A percentile compares a stretch with the other conserved stretches of the same genome.
Evolutionary conservation across 1,140 invertebrate genomes (phyloP).

Genomic region (Meloidogyne exigua): DNA sequence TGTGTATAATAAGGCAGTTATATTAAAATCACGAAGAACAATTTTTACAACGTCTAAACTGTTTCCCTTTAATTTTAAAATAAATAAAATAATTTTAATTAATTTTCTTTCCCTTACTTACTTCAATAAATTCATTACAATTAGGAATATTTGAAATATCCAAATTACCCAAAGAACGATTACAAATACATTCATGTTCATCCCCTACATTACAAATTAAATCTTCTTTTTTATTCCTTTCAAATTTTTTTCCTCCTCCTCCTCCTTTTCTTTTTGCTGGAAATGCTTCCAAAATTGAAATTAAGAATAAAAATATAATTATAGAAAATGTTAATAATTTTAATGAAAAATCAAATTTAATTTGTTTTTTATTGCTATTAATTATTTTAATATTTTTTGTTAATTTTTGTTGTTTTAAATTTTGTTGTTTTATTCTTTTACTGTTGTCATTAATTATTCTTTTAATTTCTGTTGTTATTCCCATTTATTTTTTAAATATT

Average conservation of each 20-base stretch:
- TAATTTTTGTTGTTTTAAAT: conserved; percentile 4
- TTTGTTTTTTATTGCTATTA: neutral
- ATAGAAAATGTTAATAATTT: neutral
- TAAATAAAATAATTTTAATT: conserved; percentile 4
- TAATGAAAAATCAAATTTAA: neutral
- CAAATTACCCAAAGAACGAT: conserved; percentile 42
- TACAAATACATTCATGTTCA: conserved; percentile 51
- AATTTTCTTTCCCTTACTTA: conserved; percentile 34
- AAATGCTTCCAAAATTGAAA: conserved; percentile 13
- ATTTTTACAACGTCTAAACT: conserved; percentile 52
- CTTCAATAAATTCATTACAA: conserved; percentile 48
- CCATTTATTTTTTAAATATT: neutral
- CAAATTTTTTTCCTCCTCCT: neutral
- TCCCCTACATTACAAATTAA: conserved; percentile 44
- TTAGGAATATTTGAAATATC: conserved; percentile 29
- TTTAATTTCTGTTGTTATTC: neutral
- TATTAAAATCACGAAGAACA: conserved; percentile 52
- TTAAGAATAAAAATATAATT: conserved; percentile 7
- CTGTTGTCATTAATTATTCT: neutral
- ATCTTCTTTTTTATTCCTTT: neutral
- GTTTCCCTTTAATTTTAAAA: conserved; percentile 42
- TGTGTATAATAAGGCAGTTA: conserved; percentile 53
- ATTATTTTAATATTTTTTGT: conserved; percentile 3
- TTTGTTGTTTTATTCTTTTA: neutral
- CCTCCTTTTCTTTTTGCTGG: conserved; percentile 6